A percentile compares a stretch with the other conserved stretches of the same genome.
phyloP scores from a whole-genome alignment of 2,888 invertebrate genomes.

The Acanthosepion esculentum region DNA sequence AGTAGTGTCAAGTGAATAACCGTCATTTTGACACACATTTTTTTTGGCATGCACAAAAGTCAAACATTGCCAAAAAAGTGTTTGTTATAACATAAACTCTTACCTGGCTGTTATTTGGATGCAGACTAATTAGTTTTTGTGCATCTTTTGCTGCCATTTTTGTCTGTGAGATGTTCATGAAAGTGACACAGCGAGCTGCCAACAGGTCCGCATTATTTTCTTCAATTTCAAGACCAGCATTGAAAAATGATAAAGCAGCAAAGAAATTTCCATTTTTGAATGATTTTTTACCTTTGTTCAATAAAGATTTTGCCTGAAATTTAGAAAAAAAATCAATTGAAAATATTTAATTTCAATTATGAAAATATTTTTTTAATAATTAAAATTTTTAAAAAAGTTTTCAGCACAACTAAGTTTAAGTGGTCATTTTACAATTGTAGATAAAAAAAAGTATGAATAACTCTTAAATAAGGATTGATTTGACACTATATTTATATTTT shows the following conservation, averaged over 20 bases:
- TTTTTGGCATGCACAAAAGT: no score
- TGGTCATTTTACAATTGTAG: no score
- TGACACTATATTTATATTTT: no score
- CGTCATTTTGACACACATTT: no score
- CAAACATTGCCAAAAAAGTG: no score
- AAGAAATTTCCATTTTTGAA: constrained; percentile 61
- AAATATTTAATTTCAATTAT: not conserved
- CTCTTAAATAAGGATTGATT: no score
- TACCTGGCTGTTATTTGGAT: constrained; percentile 49
- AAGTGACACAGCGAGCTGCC: constrained; percentile 64
- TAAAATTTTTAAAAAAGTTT: not conserved
- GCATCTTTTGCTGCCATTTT: constrained; percentile 66
- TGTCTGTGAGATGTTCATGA: constrained; percentile 66
- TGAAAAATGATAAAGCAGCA: constrained; percentile 66
- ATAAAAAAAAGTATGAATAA: no score
- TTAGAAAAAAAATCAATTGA: not conserved
- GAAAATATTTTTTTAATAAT: not conserved
- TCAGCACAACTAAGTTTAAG: no score
- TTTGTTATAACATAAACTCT: not conserved
- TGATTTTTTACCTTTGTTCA: constrained; percentile 65
- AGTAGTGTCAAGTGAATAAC: no score
- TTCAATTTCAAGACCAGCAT: constrained; percentile 73
- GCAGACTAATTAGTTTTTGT: constrained; percentile 51
- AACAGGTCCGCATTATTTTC: constrained; percentile 65
- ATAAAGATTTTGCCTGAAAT: constrained; percentile 67